These are phyloP conservation scores for Agriopis leucophaearia DNA, from an alignment of 2,888 invertebrate genomes.

Conservation along the genomic window DNA sequence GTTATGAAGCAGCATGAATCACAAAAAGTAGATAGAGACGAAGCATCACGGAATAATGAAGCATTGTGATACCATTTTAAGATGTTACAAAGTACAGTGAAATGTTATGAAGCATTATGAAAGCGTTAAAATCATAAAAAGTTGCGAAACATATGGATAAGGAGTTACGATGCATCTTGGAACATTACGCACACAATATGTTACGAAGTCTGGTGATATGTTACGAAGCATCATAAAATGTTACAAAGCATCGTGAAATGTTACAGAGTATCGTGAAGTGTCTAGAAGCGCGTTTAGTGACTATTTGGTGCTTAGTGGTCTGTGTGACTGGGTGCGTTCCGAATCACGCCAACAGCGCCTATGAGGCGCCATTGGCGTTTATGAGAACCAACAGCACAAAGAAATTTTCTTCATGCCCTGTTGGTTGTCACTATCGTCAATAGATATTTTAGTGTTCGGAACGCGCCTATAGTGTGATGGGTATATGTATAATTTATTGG, in stretches of 20 bases:
- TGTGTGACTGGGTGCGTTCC: neutral
- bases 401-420: too few relatives aligned
- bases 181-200: neutral
- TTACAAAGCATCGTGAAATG: neutral
- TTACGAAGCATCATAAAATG: neutral
- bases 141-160: neutral
- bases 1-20: neutral
- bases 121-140: neutral
- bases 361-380: too few relatives aligned
- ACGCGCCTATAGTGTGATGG: neutral
- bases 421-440: too few relatives aligned
- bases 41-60: too few relatives aligned
- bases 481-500: neutral
- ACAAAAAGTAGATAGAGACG: too few relatives aligned
- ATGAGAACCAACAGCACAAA: too few relatives aligned
- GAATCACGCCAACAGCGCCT: too few relatives aligned
- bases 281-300: neutral
- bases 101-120: neutral
- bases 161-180: neutral
- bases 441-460: too few relatives aligned
- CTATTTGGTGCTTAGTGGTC: slow-evolving; percentile 31
- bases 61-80: too few relatives aligned
- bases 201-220: neutral
- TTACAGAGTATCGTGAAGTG: neutral
- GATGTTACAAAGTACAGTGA: neutral